Evolutionary conservation across 1,140 invertebrate species (phyloP).

Genomic region (Mactra quadrangularis): DNA sequence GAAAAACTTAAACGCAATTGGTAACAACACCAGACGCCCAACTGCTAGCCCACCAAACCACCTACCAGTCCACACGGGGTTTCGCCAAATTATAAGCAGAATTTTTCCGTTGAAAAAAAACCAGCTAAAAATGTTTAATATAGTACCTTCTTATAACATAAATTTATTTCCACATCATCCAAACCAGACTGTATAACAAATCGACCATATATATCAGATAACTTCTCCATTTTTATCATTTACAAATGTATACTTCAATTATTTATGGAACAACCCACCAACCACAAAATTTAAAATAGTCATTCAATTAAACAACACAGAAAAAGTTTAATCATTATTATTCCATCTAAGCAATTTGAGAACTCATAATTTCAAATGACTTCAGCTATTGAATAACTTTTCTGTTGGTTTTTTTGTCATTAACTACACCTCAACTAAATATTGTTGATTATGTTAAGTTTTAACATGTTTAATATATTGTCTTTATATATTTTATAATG

Average conservation of each 20-base stretch:
- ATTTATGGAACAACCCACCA: neutral
- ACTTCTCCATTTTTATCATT: neutral
- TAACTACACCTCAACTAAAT: no score
- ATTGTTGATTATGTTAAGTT: no score
- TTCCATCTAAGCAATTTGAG: neutral
- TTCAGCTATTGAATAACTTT: neutral
- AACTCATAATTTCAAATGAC: neutral
- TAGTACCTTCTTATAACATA: slow-evolving; percentile 26
- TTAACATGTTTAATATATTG: no score
- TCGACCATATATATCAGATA: slow-evolving; percentile 26
- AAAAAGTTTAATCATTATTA: neutral
- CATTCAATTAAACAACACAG: neutral
- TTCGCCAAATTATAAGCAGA: neutral
- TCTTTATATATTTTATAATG: no score
- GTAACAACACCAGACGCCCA: no score
- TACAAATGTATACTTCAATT: neutral
- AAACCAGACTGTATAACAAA: slow-evolving; percentile 45
- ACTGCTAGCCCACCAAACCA: neutral
- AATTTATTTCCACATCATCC: slow-evolving; percentile 6
- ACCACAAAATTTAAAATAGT: neutral
- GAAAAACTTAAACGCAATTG: no score
- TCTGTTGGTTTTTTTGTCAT: no score
- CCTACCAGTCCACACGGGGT: no score
- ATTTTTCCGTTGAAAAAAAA: neutral
- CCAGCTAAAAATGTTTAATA: neutral